phyloP scores from a whole-genome alignment of 2,113 vertebrate genomes.

The Amia ocellicauda region DNA sequence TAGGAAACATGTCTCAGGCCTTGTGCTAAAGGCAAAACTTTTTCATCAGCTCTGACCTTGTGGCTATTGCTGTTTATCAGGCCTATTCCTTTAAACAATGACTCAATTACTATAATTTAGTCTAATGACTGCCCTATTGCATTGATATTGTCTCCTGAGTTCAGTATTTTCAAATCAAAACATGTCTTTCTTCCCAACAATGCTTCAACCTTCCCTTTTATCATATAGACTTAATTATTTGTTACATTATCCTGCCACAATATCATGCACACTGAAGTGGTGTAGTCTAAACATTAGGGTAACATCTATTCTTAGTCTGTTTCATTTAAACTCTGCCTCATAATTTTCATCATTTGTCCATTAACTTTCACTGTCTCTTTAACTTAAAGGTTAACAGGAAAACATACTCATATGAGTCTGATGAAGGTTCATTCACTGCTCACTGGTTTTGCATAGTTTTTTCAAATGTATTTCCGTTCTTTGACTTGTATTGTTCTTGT shows the following conservation, averaged over 20 bases:
- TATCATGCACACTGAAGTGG: conserved; percentile 3
- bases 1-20: conserved; percentile 3
- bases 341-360: too few species aligned
- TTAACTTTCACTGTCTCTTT: too few species aligned
- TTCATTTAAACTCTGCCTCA: not conserved
- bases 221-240: conserved; percentile 15
- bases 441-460: too few species aligned
- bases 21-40: conserved; percentile 20
- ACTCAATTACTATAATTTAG: not conserved
- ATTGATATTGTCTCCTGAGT: not conserved
- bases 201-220: conserved; percentile 17
- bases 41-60: conserved; percentile 11
- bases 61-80: conserved; percentile 6
- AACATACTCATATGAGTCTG: too few species aligned
- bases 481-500: too few species aligned
- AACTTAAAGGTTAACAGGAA: too few species aligned
- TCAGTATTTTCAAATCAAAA: not conserved
- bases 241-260: not conserved
- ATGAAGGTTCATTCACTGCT: too few species aligned
- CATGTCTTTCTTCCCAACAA: conserved; percentile 1
- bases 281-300: not conserved
- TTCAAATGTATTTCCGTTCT: too few species aligned
- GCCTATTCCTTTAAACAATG: conserved; percentile 16
- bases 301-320: conserved; percentile 3
- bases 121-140: conserved; percentile 1